Conservation (phyloP, 2,888 invertebrate species). For the Hypomecis atomaria region DNA sequence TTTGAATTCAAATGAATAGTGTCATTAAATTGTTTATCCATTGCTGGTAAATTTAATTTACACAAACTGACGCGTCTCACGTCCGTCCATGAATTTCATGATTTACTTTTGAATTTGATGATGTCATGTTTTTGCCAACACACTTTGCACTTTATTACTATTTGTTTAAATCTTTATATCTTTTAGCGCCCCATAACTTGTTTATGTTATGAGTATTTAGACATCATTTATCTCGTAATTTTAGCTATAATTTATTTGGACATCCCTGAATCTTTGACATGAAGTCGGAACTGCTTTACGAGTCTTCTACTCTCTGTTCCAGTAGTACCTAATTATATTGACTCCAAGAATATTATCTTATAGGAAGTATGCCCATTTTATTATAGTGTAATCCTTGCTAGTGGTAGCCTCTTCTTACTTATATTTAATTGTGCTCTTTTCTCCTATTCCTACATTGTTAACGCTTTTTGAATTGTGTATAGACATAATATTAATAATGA, state of each 20-base stretch:
- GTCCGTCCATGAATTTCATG: constrained; percentile 33
- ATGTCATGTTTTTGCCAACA: constrained; percentile 35
- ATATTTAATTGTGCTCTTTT: constrained; percentile 35
- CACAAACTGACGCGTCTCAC: constrained; percentile 25
- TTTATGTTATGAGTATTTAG: constrained; percentile 18
- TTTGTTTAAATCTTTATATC: constrained; percentile 15
- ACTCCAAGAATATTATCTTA: constrained; percentile 21
- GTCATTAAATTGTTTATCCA: constrained; percentile 14
- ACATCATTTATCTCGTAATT: constrained; percentile 17
- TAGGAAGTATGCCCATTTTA: constrained; percentile 24
- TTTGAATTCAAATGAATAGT: constrained; percentile 11
- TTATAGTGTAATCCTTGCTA: constrained; percentile 29
- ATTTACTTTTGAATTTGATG: constrained; percentile 27
- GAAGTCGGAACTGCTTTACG: constrained; percentile 3
- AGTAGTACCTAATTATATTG: constrained; percentile 6
- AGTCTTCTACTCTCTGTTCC: constrained; percentile 5
- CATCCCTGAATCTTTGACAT: constrained; percentile 6
- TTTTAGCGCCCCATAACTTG: constrained; percentile 16
- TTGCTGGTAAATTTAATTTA: constrained; percentile 26
- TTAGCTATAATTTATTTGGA: constrained; percentile 25
- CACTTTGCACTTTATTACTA: constrained; percentile 15
- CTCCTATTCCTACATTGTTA: constrained; percentile 39
- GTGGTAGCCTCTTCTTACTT: constrained; percentile 30
- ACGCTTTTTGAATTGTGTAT: constrained; percentile 46
- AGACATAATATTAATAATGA: constrained; percentile 45